Base-by-base conservation (phyloP, 1,140 invertebrate species). In the Berghia stephanieae region DNA sequence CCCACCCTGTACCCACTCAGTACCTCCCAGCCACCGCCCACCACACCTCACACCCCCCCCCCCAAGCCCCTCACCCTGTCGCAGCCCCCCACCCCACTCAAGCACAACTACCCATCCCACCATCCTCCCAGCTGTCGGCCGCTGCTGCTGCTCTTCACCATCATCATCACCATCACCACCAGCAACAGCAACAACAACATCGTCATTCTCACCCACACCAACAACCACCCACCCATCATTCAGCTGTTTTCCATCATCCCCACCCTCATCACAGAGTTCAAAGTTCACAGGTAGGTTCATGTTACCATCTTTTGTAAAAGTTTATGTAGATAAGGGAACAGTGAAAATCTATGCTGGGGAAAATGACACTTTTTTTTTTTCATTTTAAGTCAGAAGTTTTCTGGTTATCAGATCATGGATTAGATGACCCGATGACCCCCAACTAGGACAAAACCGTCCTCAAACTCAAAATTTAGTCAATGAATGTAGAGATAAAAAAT, bases 71-170 rank as follows among this genome's bases (percentile, higher is more conserved):
- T 46, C 72, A 68, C 77, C 73, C 77, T 24, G 78, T 40, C 31
- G 60, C 44, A 36, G 68, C 78, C 69, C 71, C 34, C 69, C 68
- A 71, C 42, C 75, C 60, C 44, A 42, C 57, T 55, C 57, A 60
- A 24, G 49, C 36, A 24, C 57, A 44, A 31, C 40, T 42, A 27
- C 49, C 44, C 57, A 38, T 67, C 24, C 57, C 43, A 10, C 52
- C 42, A 79, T 88, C 36, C 57, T 84, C 71, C 89, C 92, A 75
- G 90, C 92, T n/a, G 49, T 90, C 92, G 79, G 92, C 92, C 80
- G 43, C 84, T 83, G 34, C 85, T 83, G 73, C 83, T 79, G 78
- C 81, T 77, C 66, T 83, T 16, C 82, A 84, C 60, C 72, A 78
- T 18, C 78, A 63, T 1, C 69, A 76, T 36, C 71, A 74, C 63